Percentiles rank a stretch among this genome's conserved stretches.
phyloP scores from a whole-genome alignment of 2,113 vertebrate genomes.

The Rhineura floridana region DNA sequence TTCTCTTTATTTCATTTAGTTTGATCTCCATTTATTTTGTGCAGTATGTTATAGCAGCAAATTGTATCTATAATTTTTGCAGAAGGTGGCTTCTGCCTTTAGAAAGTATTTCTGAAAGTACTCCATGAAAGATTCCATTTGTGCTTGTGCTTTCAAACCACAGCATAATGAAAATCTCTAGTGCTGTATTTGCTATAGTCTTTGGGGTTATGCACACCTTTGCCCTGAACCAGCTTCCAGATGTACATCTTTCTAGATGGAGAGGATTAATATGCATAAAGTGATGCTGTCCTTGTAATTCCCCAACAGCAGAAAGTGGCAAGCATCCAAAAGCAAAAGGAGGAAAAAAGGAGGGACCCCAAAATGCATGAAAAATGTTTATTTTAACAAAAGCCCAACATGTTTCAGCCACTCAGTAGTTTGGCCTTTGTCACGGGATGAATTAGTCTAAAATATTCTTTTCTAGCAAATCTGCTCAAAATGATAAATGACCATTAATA shows the following conservation, averaged over 20 bases:
- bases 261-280: not conserved
- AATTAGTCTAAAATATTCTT: too few relatives aligned
- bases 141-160: fast-evolving
- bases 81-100: too few relatives aligned
- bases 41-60: slow-evolving; percentile 52
- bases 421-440: too few relatives aligned
- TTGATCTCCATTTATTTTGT: slow-evolving; percentile 63
- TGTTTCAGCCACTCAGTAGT: too few relatives aligned
- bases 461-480: too few relatives aligned
- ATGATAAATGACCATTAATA: too few relatives aligned
- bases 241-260: not conserved
- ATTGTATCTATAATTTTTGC: slow-evolving; percentile 5
- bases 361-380: too few relatives aligned
- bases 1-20: slow-evolving; percentile 61
- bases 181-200: fast-evolving
- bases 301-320: too few relatives aligned
- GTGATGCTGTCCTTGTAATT: not conserved
- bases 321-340: too few relatives aligned
- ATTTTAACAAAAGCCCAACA: too few relatives aligned
- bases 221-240: not conserved
- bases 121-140: not conserved
- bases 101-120: slow-evolving; percentile 37
- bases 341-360: too few relatives aligned
- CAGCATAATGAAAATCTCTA: slow-evolving; percentile 2
- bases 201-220: not conserved